Percentiles rank a stretch among this genome's conserved stretches.
Conservation (phyloP, 1,140 invertebrate species). For the Limonius californicus region DNA sequence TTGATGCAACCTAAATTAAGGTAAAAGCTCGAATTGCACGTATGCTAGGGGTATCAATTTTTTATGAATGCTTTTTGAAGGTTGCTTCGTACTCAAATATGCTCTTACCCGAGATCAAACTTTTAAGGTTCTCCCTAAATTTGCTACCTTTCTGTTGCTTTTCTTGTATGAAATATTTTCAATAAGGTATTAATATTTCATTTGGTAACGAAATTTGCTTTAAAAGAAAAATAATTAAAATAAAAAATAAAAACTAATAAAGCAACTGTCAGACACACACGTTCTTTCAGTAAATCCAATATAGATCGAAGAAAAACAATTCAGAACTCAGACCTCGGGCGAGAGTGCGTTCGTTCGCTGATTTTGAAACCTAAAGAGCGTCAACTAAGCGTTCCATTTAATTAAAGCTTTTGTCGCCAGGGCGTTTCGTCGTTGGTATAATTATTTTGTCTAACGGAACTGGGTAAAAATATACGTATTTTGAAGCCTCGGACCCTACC, state of each 20-base stretch:
- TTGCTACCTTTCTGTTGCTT: no score
- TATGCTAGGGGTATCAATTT: background rate
- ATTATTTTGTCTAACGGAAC: background rate
- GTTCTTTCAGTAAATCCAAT: constrained; percentile 9
- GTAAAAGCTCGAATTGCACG: constrained; percentile 5
- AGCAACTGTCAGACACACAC: constrained; percentile 1
- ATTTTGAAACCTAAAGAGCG: constrained; percentile 10
- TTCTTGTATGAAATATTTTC: no score
- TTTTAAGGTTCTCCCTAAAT: no score
- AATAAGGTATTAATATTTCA: no score
- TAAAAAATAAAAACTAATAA: constrained; percentile 5
- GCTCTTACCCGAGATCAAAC: background rate
- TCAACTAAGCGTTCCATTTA: constrained; percentile 12
- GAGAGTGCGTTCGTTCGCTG: constrained; percentile 4
- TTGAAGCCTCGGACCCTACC: background rate
- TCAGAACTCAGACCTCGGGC: background rate
- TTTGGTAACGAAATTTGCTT: background rate
- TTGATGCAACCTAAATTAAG: constrained; percentile 6
- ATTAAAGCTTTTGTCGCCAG: constrained; percentile 11
- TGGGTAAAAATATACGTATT: background rate
- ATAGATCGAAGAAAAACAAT: constrained; percentile 13
- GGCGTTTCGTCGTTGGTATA: background rate
- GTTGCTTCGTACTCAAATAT: background rate
- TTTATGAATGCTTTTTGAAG: background rate
- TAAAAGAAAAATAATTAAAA: background rate